phyloP scores from a whole-genome alignment of 2,888 invertebrate genomes.

The Keiferia lycopersicella region DNA sequence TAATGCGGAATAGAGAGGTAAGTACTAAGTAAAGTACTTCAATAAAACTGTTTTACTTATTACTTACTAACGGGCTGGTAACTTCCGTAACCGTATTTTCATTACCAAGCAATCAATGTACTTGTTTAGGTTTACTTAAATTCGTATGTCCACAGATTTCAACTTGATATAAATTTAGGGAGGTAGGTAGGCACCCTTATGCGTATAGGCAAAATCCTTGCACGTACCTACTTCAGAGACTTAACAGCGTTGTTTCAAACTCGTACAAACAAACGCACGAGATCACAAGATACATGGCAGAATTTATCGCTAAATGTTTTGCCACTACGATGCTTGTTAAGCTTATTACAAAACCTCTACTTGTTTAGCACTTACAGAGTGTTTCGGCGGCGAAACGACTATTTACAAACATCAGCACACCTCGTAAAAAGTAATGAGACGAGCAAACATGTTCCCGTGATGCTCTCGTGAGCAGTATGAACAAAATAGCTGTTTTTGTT shows the following conservation, averaged over 20 bases:
- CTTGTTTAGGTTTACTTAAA: too few species aligned
- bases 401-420: slow-evolving; percentile 23
- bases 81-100: too few species aligned
- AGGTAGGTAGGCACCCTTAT: too few species aligned
- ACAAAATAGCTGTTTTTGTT: slow-evolving; percentile 1
- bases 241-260: not conserved
- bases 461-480: not conserved
- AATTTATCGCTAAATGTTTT: not conserved
- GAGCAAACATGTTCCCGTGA: slow-evolving; percentile 3
- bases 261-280: not conserved
- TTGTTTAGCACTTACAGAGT: slow-evolving; percentile 14
- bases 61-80: too few species aligned
- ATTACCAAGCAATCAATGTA: too few species aligned
- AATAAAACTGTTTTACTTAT: too few species aligned
- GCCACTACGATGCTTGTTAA: not conserved
- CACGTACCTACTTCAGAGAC: not conserved
- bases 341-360: slow-evolving; percentile 11
- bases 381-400: slow-evolving; percentile 12
- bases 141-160: too few species aligned
- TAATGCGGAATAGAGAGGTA: too few species aligned
- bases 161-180: too few species aligned
- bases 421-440: slow-evolving; percentile 27
- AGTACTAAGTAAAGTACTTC: too few species aligned
- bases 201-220: not conserved
- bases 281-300: not conserved